These are phyloP conservation scores for Lanius collurio DNA, from an alignment of 2,113 vertebrate genomes.

Conservation along the genomic window DNA sequence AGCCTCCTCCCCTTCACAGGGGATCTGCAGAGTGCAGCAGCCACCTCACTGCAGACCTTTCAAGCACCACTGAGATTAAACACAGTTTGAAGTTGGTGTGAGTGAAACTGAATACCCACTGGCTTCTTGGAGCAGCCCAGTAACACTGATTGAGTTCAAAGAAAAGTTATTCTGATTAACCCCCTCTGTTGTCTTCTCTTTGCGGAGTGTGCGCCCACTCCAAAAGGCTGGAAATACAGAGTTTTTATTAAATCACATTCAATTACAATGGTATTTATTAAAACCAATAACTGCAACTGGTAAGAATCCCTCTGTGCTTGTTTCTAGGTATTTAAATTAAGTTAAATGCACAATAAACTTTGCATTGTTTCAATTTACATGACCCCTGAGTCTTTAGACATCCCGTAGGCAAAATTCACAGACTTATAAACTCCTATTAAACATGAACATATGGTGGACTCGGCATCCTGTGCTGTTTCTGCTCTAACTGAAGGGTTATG, in stretches of 20 bases:
- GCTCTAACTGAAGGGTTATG: neutral
- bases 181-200: neutral
- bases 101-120: neutral
- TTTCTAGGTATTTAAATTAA: conserved; percentile 69
- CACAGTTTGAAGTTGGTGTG: rapidly evolving
- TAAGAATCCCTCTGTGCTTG: conserved; percentile 62
- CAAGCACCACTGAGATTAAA: neutral
- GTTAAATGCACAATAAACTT: conserved; percentile 65
- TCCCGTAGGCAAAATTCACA: conserved; percentile 66
- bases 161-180: conserved; percentile 12
- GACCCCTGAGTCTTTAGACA: conserved; percentile 58
- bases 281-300: conserved; percentile 62
- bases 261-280: conserved; percentile 67
- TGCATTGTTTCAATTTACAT: conserved; percentile 67
- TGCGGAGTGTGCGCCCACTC: neutral
- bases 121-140: neutral
- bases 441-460: conserved; percentile 61
- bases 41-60: neutral
- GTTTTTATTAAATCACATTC: conserved; percentile 56
- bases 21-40: neutral
- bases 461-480: neutral
- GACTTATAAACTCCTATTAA: conserved; percentile 66
- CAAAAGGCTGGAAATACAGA: neutral
- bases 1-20: neutral
- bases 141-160: neutral